These are phyloP conservation scores for Perca fluviatilis DNA, from an alignment of 2,113 vertebrate species.

Conservation along the genomic window DNA sequence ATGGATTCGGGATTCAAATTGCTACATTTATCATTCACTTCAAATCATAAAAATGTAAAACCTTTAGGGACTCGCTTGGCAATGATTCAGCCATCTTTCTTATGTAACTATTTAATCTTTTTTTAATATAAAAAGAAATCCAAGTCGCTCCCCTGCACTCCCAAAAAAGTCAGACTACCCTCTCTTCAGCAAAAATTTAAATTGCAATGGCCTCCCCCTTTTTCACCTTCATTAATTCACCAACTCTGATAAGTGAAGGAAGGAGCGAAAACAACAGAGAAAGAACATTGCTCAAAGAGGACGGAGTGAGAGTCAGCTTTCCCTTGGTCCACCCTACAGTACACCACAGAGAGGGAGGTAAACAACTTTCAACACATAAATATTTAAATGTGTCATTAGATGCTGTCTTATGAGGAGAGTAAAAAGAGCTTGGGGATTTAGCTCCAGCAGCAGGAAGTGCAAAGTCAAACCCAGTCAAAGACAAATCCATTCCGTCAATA, in stretches of 20 bases:
- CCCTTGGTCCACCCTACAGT: slow-evolving; percentile 18
- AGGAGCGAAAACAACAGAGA: slow-evolving; percentile 40
- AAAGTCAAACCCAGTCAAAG: slow-evolving; percentile 81
- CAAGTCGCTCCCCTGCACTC: neutral
- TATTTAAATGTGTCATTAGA: slow-evolving; percentile 85
- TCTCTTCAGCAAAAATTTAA: neutral
- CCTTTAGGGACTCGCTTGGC: neutral
- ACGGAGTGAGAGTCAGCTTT: slow-evolving; percentile 24
- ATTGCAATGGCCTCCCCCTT: neutral
- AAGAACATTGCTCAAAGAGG: slow-evolving; percentile 59
- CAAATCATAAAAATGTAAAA: neutral
- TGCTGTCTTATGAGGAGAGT: slow-evolving; percentile 67
- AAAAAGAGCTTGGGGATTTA: slow-evolving; percentile 61
- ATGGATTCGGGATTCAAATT: neutral
- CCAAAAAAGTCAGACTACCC: neutral
- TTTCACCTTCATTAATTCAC: slow-evolving; percentile 70
- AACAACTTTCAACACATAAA: slow-evolving; percentile 80
- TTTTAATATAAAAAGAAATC: neutral
- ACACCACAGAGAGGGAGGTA: slow-evolving; percentile 59
- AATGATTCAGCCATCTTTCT: neutral
- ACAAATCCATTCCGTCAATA: slow-evolving; percentile 74
- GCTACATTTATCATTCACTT: neutral
- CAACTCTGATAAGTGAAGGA: slow-evolving; percentile 43
- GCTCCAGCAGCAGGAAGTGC: slow-evolving; percentile 49
- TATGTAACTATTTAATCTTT: neutral